Evolutionary conservation across 2,113 vertebrate genomes (phyloP).

Genomic region (Tenebrosternarchus preto): DNA sequence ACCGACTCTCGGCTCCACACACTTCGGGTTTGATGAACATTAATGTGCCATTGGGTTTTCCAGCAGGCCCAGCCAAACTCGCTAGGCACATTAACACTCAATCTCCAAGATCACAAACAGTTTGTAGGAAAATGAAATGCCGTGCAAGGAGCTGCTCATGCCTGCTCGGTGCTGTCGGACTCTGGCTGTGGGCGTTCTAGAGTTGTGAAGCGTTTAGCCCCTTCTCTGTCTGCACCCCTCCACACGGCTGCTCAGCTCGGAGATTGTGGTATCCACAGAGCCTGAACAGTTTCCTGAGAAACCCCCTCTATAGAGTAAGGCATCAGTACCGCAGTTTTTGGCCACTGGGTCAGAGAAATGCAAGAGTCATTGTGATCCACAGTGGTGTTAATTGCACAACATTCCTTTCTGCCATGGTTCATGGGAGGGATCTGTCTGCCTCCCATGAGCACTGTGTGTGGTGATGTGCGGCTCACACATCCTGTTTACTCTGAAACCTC

Average conservation of each 20-base stretch:
- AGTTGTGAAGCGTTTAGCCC: not conserved
- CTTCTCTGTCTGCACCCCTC: conserved; percentile 9
- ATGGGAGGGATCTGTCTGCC: conserved; percentile 34
- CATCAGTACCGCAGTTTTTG: not conserved
- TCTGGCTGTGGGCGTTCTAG: not conserved
- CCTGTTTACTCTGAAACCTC: conserved; percentile 64
- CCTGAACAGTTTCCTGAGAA: not conserved
- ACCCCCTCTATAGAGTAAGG: not conserved
- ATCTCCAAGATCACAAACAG: conserved; percentile 12
- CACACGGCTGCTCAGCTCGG: not conserved
- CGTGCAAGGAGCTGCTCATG: not conserved
- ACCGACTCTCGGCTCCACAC: not conserved
- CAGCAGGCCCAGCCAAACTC: conserved; percentile 51
- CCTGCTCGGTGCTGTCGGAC: not conserved
- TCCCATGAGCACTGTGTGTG: conserved; percentile 55
- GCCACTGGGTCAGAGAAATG: conserved; percentile 11
- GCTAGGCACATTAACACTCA: conserved; percentile 19
- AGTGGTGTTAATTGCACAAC: conserved; percentile 43
- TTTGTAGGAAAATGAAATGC: conserved; percentile 15
- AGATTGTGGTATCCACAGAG: conserved; percentile 6
- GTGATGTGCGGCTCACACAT: conserved; percentile 58
- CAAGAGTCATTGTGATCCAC: conserved; percentile 11
- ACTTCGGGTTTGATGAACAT: conserved; percentile 34
- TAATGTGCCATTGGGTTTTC: conserved; percentile 56
- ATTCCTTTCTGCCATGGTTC: conserved; percentile 58